Conservation (phyloP, 1,140 invertebrate species). For the Plectus sambesii region DNA sequence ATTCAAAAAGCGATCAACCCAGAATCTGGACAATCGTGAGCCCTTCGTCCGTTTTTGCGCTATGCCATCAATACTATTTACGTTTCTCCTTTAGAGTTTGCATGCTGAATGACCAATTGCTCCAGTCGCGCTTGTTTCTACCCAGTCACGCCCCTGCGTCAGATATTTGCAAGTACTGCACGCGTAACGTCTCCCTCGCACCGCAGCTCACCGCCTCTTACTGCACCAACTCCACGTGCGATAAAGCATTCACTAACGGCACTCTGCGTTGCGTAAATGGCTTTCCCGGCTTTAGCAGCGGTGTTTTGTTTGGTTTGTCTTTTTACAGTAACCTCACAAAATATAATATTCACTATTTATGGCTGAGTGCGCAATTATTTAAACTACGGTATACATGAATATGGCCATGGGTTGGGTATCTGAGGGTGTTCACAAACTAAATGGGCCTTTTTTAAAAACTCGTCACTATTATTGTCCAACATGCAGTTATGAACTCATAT, state of each 20-base stretch:
- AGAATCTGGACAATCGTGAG: conserved; percentile 34
- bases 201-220: conserved; percentile 7
- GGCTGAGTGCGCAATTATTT: too few species aligned
- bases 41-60: neutral
- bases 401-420: too few species aligned
- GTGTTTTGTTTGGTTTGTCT: conserved; percentile 12
- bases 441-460: too few species aligned
- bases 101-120: conserved; percentile 37
- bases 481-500: too few species aligned
- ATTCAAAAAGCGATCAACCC: conserved; percentile 40
- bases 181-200: neutral
- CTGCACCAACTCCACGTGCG: too few species aligned
- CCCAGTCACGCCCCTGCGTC: conserved; percentile 19
- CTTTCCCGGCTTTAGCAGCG: conserved; percentile 28
- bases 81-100: conserved; percentile 30
- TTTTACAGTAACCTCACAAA: conserved; percentile 8
- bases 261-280: conserved; percentile 30
- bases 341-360: neutral
- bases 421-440: too few species aligned
- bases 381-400: too few species aligned
- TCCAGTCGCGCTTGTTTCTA: conserved; percentile 33
- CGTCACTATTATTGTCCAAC: too few species aligned
- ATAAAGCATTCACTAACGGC: too few species aligned
- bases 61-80: neutral
- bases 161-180: conserved; percentile 39